Evolutionary conservation across 2,888 invertebrate genomes (phyloP), one percentile per base, ranked within the genome.

Genomic region (Muschampia plurimacula): DNA sequence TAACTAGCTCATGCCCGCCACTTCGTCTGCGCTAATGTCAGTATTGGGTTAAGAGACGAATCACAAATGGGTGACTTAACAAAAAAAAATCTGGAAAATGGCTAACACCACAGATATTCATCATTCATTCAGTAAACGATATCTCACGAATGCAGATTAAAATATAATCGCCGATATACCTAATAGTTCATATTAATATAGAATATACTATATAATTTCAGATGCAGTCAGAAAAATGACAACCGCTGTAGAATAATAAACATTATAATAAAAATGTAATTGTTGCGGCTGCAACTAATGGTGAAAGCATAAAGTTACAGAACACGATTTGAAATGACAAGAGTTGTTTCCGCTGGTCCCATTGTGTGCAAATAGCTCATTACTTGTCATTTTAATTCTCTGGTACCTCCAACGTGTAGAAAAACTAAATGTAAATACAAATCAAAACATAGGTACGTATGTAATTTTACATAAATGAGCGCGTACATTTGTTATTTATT

Each of bases 281-380:
- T 72, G 72, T 67, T 57, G 72, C 63, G 57, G 44, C 67, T 67
- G 67, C 72, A 63, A 57, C 67, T 63, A 72, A 72, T 68, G 77
- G 80, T 79, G 82, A 82, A 81, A n/a, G n/a, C n/a, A n/a, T n/a
- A n/a, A n/a, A 82, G 81, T 81, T 74, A 77, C 88, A 84, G 87
- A 89, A 89, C 88, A 87, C 87, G 80, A 80, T 77, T 79, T 79
- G 78, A 81, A 80, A 81, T 81, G 79, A 82, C 82, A 78, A 80
- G 77, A 74, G 84, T 85, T 82, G 84, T 89, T 89, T 90, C 85
- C 88, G 85, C 84, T 78, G 80, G 73, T 75, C 80, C 85, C 85
- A 91, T 90, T 92, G 90, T 91, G 89, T 87, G 86, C 83, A 86
- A 91, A 90, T 90, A 87, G 86, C 79, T 86, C 84, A 83, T 82